phyloP scores from a whole-genome alignment of 2,797 vertebrate genomes.

The Sebastes taczanowskii region DNA sequence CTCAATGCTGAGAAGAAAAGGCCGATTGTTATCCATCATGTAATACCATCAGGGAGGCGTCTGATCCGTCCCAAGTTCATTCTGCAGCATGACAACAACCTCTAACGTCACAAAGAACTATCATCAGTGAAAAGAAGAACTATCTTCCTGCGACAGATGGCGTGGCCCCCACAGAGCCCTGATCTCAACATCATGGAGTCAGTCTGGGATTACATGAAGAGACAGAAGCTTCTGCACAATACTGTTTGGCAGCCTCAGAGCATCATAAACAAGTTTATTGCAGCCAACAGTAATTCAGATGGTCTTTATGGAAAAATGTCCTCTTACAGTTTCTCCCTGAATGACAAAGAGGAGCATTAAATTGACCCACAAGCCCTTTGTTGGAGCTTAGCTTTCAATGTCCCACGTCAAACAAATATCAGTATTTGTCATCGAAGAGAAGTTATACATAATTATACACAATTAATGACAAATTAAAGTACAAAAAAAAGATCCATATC shows the following conservation, averaged over 20 bases:
- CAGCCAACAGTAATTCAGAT: neutral
- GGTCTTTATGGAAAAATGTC: neutral
- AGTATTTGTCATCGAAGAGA: neutral
- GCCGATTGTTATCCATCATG: neutral
- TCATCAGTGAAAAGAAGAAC: neutral
- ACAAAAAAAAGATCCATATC: neutral
- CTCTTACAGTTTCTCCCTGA: neutral
- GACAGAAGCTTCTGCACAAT: neutral
- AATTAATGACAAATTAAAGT: neutral
- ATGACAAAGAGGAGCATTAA: neutral
- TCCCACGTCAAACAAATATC: neutral
- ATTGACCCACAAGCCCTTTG: neutral
- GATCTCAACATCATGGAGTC: neutral
- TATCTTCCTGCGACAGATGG: neutral
- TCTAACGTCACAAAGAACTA: neutral
- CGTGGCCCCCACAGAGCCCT: neutral
- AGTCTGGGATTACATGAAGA: neutral
- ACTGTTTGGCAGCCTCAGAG: neutral
- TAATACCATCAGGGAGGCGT: neutral
- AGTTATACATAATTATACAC: neutral
- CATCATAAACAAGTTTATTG: neutral
- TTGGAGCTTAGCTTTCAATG: neutral
- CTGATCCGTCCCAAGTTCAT: neutral
- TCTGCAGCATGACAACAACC: neutral
- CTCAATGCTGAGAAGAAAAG: neutral